phyloP scores from a whole-genome alignment of 2,113 vertebrate species.

The Dromaius novaehollandiae region DNA sequence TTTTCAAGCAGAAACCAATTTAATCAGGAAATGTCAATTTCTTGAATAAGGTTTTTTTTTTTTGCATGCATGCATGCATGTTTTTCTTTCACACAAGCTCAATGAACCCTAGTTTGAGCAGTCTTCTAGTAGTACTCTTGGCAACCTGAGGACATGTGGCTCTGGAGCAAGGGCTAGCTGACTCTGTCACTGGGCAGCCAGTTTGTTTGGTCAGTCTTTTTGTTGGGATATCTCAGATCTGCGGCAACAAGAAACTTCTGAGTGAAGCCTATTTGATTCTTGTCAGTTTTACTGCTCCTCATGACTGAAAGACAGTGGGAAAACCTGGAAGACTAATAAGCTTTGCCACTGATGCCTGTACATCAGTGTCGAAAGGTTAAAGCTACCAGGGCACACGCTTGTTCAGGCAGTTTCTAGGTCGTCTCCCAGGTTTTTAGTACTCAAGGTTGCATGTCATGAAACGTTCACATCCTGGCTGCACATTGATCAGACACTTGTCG shows the following conservation, averaged over 20 bases:
- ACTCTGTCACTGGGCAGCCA: not conserved
- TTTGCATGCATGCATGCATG: not conserved
- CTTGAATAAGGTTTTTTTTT: not conserved
- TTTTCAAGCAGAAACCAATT: slow-evolving; percentile 43
- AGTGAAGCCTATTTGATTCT: not conserved
- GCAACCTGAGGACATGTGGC: not conserved
- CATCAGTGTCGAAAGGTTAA: not conserved
- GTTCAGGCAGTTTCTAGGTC: not conserved
- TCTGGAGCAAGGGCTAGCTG: not conserved
- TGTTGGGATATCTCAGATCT: not conserved
- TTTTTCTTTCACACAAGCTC: not conserved
- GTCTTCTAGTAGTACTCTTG: not conserved
- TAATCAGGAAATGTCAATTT: slow-evolving; percentile 20
- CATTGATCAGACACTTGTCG: not conserved
- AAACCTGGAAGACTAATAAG: not conserved
- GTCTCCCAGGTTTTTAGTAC: not conserved
- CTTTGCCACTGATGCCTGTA: not conserved
- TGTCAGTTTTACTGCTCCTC: not conserved
- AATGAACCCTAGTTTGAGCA: not conserved
- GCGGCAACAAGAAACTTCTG: not conserved
- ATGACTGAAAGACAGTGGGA: not conserved
- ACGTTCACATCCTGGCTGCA: not conserved
- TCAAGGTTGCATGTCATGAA: not conserved
- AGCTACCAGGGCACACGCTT: not conserved
- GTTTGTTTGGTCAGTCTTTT: not conserved